These are phyloP conservation scores for Cabera pusaria DNA, from an alignment of 2,888 invertebrate genomes.

Conservation along the genomic window DNA sequence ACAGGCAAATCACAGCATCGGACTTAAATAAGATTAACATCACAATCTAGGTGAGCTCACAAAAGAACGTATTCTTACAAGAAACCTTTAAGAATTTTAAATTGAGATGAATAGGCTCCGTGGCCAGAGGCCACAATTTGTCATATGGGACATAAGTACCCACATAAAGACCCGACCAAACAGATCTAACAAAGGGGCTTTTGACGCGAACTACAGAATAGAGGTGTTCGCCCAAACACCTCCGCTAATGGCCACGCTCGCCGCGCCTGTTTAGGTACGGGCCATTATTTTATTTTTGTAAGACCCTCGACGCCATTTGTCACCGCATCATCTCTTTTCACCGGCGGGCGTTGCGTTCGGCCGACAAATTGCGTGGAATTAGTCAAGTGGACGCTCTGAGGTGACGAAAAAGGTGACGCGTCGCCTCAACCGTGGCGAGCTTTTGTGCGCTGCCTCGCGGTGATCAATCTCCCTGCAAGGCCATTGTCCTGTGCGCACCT, in stretches of 20 bases:
- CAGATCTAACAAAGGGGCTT: constrained; percentile 78
- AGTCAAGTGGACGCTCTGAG: constrained; percentile 77
- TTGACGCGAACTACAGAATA: constrained; percentile 77
- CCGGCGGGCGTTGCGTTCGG: constrained; percentile 67
- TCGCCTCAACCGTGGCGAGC: constrained; percentile 52
- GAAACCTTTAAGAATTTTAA: constrained; percentile 35
- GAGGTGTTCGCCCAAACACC: constrained; percentile 81
- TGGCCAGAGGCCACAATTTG: constrained; percentile 66
- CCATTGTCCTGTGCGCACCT: constrained; percentile 67
- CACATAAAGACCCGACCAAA: constrained; percentile 78
- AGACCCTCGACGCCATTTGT: constrained; percentile 79
- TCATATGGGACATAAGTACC: constrained; percentile 75
- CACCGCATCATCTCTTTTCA: constrained; percentile 80
- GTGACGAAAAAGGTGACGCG: constrained; percentile 82
- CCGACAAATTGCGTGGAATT: constrained; percentile 80
- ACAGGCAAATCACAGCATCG: not conserved
- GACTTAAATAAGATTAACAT: constrained; percentile 13
- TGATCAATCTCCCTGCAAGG: constrained; percentile 66
- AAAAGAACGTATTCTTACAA: constrained; percentile 15
- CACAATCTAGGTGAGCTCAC: constrained; percentile 11
- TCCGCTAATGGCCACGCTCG: constrained; percentile 76
- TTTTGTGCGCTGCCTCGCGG: constrained; percentile 55
- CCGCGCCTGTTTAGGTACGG: constrained; percentile 75
- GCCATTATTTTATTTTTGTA: constrained; percentile 81
- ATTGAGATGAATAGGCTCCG: constrained; percentile 65